Base-by-base conservation (phyloP, 2,113 vertebrate species). In the Hylia prasina region DNA sequence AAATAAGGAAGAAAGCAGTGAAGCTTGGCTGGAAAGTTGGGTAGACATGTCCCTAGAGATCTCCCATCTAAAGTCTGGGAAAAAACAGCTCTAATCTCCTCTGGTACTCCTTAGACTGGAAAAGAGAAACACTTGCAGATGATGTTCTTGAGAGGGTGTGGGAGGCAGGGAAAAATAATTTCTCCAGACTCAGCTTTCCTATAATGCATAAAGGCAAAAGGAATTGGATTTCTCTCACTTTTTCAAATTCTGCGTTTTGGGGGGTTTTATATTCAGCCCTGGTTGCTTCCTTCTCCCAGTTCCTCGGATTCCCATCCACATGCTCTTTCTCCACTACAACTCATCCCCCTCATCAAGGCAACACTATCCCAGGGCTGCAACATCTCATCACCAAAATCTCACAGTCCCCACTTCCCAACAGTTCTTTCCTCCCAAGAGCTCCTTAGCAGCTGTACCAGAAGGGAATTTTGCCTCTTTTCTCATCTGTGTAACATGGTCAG, bases 111-210 rank as follows among this genome's bases (percentile, higher is more conserved):
- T 70, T 4, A 71, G 69, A 33, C 73, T 89, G 53, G 39, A 78
- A 83, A 84, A 78, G 60, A 94, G 87, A 88, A 96, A 44, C 65
- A 64, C 35, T 84, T 96, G 89, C 93, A 97, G 96, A 75, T 93
- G 81, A 70, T 65, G 73, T 33, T 89, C 89, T 87, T 76, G 42
- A 81, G 73, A 53, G 65, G 30, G 12, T 57, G 65, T 75, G 82
- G 85, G 86, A 93, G 64, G 71, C 58, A 87, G 30, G 28, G 83
- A 56, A 95, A 91, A 83, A 44, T 11, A 79, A 76, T 48, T 88
- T 83, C 56, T 87, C 91, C 51, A 78, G 21, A 40, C 65, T 89
- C 60, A 60, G 56, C 50, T 77, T 66, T 91, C 37, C 87, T 53
- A 28, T 45, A 51, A 13, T 20, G 20, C 23, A 17, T 42, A 53